These are phyloP conservation scores for Phyllostomus discolor DNA, from an alignment of 2,113 vertebrate genomes.

Conservation along the genomic window DNA sequence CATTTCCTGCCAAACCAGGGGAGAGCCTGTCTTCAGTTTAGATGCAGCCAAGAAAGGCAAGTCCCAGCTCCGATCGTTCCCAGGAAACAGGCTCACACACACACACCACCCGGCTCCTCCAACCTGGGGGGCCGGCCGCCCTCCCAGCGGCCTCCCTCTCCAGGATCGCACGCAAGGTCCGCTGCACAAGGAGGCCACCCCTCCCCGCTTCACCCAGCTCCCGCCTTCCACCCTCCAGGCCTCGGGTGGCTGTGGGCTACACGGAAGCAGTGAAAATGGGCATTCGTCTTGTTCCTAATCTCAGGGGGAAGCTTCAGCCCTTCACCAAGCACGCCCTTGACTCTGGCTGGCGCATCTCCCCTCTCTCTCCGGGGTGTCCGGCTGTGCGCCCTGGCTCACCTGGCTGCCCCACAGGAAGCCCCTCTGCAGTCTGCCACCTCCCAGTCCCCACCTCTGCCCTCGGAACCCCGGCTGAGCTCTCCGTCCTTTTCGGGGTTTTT, in stretches of 20 bases:
- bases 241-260: no score
- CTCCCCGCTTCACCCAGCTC: background rate
- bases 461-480: background rate
- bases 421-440: background rate
- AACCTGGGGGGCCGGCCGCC: conserved; percentile 8
- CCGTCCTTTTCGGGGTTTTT: background rate
- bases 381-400: background rate
- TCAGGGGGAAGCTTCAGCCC: background rate
- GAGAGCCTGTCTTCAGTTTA: conserved; percentile 44
- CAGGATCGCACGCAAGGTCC: background rate
- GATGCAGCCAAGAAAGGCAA: conserved; percentile 47
- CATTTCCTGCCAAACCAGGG: conserved; percentile 59
- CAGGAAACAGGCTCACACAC: background rate
- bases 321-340: background rate
- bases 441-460: background rate
- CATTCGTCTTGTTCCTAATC: background rate
- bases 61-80: conserved; percentile 30
- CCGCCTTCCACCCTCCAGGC: rapidly evolving
- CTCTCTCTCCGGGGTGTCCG: background rate
- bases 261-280: background rate
- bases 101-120: background rate
- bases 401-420: background rate
- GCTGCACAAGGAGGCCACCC: background rate
- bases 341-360: background rate
- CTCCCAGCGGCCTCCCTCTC: background rate